Evolutionary conservation across 2,113 vertebrate species (phyloP).

Genomic region (Stomatorhinus ivindoensis): DNA sequence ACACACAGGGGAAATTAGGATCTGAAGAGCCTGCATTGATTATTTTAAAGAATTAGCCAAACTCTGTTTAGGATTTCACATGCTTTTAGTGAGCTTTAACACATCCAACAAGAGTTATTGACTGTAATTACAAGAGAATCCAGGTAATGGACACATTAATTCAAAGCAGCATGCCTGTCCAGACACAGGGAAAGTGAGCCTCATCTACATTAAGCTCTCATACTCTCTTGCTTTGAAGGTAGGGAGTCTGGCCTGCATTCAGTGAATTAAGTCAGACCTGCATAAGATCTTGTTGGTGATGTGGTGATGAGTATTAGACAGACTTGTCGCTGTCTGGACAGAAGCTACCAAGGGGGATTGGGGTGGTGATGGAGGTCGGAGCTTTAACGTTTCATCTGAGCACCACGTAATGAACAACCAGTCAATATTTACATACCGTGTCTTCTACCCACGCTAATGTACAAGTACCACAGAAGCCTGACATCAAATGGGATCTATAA

Average conservation of each 20-base stretch:
- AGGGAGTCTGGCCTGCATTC: background rate
- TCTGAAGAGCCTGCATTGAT: constrained; percentile 99
- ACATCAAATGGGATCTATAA: background rate
- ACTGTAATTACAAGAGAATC: constrained; percentile 99
- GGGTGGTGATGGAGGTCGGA: background rate
- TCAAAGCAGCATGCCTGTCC: constrained; percentile 95
- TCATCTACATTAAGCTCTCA: constrained; percentile 83
- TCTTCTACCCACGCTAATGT: background rate
- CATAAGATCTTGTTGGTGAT: background rate
- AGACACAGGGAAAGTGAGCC: constrained; percentile 95
- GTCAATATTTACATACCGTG: background rate
- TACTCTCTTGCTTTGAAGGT: constrained; percentile 14
- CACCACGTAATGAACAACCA: background rate
- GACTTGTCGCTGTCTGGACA: background rate
- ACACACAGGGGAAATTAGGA: constrained; percentile 99
- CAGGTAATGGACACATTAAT: constrained; percentile 99
- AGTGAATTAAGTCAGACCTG: background rate
- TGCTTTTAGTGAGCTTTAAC: constrained; percentile 99
- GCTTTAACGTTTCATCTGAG: background rate
- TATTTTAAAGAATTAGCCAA: constrained; percentile 99
- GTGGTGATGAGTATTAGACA: background rate
- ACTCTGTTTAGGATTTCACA: constrained; percentile 98
- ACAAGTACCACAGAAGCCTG: too few relatives aligned
- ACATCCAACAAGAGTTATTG: constrained; percentile 99
- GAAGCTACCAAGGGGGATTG: background rate